A percentile compares a stretch with the other conserved stretches of the same genome.
These are phyloP conservation scores for Pristionchus japonicus DNA, from an alignment of 2,888 invertebrate species.

Conservation along the genomic window DNA sequence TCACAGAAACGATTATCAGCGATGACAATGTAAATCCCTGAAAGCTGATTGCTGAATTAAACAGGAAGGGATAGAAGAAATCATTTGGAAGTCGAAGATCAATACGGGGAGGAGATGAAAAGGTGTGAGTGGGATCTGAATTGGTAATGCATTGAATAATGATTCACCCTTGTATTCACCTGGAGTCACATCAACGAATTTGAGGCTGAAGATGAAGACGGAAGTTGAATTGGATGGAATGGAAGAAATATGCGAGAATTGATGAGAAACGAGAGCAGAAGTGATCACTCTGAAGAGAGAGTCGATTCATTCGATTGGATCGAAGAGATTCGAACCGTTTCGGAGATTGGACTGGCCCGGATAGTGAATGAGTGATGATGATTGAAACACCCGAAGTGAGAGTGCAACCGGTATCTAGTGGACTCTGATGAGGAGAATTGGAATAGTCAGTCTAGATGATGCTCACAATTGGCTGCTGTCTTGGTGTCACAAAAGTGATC, in stretches of 20 bases:
- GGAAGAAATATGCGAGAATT: neutral
- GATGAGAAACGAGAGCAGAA: neutral
- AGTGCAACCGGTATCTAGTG: neutral
- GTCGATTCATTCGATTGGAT: neutral
- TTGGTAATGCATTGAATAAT: neutral
- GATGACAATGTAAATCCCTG: neutral
- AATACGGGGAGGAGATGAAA: constrained; percentile 39
- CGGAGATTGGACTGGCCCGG: neutral
- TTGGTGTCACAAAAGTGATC: neutral
- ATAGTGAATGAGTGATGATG: constrained; percentile 20
- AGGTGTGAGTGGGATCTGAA: constrained; percentile 37
- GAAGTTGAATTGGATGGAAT: constrained; percentile 25
- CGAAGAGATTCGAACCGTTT: neutral
- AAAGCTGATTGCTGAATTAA: neutral
- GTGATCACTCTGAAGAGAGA: constrained; percentile 20
- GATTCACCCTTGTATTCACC: neutral
- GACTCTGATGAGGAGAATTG: neutral
- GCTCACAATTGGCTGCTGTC: neutral
- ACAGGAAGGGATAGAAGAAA: constrained; percentile 45
- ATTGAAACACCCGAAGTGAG: constrained; percentile 4
- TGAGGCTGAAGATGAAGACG: constrained; percentile 6
- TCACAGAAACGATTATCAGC: too few relatives aligned
- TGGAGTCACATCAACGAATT: constrained; percentile 41
- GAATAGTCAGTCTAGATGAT: neutral
- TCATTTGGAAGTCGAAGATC: constrained; percentile 43